These are phyloP conservation scores for Tuta absoluta DNA, from an alignment of 2,888 invertebrate genomes.

Conservation along the genomic window DNA sequence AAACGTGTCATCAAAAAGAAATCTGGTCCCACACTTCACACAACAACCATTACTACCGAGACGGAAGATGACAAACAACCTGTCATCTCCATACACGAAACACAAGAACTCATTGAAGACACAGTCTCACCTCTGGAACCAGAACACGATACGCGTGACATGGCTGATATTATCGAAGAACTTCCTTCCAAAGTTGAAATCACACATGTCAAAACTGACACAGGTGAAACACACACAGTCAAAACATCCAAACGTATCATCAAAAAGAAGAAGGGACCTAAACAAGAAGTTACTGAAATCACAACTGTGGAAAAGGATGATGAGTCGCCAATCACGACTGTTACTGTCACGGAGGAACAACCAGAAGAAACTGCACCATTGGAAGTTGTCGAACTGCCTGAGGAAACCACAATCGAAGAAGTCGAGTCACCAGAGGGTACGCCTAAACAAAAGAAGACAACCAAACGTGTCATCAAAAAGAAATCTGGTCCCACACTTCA, in stretches of 20 bases:
- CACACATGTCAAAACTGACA: constrained; percentile 35
- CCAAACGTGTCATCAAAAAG: constrained; percentile 57
- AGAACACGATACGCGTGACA: constrained; percentile 31
- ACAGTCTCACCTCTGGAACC: constrained; percentile 31
- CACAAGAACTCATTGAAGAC: constrained; percentile 48
- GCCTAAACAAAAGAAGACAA: constrained; percentile 33
- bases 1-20: constrained; percentile 51
- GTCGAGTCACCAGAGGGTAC: constrained; percentile 36
- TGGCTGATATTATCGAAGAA: constrained; percentile 36
- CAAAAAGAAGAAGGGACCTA: constrained; percentile 38
- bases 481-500: constrained; percentile 62
- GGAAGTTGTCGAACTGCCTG: constrained; percentile 38
- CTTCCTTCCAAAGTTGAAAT: constrained; percentile 34
- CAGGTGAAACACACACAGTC: constrained; percentile 8
- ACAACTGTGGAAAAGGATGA: constrained; percentile 37
- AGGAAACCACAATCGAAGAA: constrained; percentile 34
- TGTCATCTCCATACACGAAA: constrained; percentile 29
- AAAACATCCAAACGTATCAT: constrained; percentile 13
- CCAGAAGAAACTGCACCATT: neutral
- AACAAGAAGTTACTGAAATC: constrained; percentile 38
- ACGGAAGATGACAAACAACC: constrained; percentile 44
- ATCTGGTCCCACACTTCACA: constrained; percentile 50
- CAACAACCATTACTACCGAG: constrained; percentile 53
- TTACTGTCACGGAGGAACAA: constrained; percentile 27
- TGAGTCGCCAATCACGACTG: constrained; percentile 40